A percentile compares a stretch with the other conserved stretches of the same genome.
Evolutionary conservation across 1,140 invertebrate genomes (phyloP).

Genomic region (Sitobion miscanthi): DNA sequence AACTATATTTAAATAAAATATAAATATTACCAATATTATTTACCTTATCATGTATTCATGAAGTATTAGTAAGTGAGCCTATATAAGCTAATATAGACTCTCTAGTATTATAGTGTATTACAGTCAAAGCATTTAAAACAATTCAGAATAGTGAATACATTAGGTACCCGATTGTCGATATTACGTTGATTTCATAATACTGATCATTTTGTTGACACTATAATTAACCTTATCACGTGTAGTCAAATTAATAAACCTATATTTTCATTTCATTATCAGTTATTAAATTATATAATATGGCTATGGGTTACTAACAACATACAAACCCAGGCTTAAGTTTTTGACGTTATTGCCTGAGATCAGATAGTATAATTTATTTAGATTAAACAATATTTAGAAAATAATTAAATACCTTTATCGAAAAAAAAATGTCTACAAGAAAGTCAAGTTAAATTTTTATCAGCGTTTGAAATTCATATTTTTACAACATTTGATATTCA

Average conservation of each 20-base stretch:
- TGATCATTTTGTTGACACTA: not conserved
- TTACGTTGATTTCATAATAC: not conserved
- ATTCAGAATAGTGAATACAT: not conserved
- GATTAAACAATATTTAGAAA: not conserved
- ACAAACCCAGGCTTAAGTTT: not conserved
- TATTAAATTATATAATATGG: not conserved
- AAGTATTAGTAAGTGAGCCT: too few species aligned
- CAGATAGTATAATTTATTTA: not conserved
- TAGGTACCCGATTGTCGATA: not conserved
- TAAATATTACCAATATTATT: not conserved
- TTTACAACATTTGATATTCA: too few species aligned
- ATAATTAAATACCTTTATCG: too few species aligned
- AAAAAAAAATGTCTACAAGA: too few species aligned
- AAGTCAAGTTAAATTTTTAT: too few species aligned
- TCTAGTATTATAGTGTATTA: not conserved
- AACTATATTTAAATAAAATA: not conserved
- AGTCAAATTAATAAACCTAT: not conserved
- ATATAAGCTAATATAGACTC: too few species aligned
- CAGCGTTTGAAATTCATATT: too few species aligned
- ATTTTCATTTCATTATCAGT: not conserved
- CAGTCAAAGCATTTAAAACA: not conserved
- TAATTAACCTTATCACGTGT: not conserved
- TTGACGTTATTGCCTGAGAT: not conserved
- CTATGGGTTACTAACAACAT: not conserved
- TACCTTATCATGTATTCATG: not conserved